phyloP scores from a whole-genome alignment of 2,113 vertebrate genomes.

The Anolis sagrei region DNA sequence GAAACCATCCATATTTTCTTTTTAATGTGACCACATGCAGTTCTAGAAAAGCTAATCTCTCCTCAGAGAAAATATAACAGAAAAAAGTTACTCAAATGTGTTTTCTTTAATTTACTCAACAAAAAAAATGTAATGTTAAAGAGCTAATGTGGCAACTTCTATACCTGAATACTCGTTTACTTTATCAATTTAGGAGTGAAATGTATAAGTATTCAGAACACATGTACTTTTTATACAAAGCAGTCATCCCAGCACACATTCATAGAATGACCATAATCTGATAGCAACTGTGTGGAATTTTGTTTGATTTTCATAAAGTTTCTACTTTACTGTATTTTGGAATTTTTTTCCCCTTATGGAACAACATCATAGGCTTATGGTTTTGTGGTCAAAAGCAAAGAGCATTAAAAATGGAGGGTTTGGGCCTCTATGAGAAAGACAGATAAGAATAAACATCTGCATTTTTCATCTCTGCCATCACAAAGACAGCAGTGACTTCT shows the following conservation, averaged over 20 bases:
- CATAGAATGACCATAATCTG: background rate
- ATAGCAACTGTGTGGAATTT: background rate
- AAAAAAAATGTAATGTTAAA: background rate
- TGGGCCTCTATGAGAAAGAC: too few relatives aligned
- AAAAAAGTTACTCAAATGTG: too few relatives aligned
- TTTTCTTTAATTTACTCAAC: background rate
- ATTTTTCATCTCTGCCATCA: too few relatives aligned
- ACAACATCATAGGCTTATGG: too few relatives aligned
- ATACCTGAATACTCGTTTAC: background rate
- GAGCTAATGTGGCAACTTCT: background rate
- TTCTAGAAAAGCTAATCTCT: slow-evolving; percentile 21
- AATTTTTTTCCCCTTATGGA: too few relatives aligned
- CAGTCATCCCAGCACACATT: background rate
- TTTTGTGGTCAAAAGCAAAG: too few relatives aligned
- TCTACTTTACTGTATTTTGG: too few relatives aligned
- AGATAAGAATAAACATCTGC: too few relatives aligned
- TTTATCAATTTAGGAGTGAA: background rate
- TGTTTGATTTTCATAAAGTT: too few relatives aligned
- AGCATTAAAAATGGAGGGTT: too few relatives aligned
- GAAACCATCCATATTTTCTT: slow-evolving; percentile 9
- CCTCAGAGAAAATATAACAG: slow-evolving; percentile 8
- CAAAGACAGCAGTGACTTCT: too few relatives aligned
- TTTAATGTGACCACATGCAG: slow-evolving; percentile 7
- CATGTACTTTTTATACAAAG: background rate
- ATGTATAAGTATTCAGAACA: background rate